Evolutionary conservation across 2,888 invertebrate species (phyloP).

Genomic region (Apamea anceps): DNA sequence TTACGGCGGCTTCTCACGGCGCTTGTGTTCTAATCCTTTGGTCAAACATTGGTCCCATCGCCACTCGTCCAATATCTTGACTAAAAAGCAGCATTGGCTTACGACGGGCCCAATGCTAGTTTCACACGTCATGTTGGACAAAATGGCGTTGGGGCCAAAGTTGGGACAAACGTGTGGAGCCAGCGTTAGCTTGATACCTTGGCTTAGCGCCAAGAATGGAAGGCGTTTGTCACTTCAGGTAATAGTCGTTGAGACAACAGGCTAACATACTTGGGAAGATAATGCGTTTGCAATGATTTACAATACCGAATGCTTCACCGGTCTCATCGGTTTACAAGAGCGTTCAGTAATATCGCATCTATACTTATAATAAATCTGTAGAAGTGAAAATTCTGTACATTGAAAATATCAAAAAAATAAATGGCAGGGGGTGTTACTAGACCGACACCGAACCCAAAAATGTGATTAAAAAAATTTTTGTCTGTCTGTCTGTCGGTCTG

Average conservation of each 20-base stretch:
- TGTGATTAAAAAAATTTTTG: too few species aligned
- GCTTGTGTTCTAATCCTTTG: constrained; percentile 26
- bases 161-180: background rate
- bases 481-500: too few species aligned
- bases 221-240: constrained; percentile 31
- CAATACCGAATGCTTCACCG: too few species aligned
- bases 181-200: background rate
- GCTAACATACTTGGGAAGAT: too few species aligned
- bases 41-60: background rate
- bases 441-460: too few species aligned
- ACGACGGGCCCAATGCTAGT: background rate
- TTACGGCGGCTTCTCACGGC: background rate
- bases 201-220: constrained; percentile 24
- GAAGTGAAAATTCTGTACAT: too few species aligned
- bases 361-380: too few species aligned
- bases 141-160: background rate
- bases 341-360: background rate
- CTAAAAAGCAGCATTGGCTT: background rate
- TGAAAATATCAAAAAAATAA: too few species aligned
- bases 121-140: background rate
- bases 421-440: too few species aligned
- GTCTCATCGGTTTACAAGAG: background rate
- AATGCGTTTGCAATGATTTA: background rate
- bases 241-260: constrained; percentile 4
- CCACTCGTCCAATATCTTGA: background rate